Percentiles rank a stretch among this genome's conserved stretches.
phyloP scores from a whole-genome alignment of 2,888 invertebrate genomes.

The Orchestes rusci region DNA sequence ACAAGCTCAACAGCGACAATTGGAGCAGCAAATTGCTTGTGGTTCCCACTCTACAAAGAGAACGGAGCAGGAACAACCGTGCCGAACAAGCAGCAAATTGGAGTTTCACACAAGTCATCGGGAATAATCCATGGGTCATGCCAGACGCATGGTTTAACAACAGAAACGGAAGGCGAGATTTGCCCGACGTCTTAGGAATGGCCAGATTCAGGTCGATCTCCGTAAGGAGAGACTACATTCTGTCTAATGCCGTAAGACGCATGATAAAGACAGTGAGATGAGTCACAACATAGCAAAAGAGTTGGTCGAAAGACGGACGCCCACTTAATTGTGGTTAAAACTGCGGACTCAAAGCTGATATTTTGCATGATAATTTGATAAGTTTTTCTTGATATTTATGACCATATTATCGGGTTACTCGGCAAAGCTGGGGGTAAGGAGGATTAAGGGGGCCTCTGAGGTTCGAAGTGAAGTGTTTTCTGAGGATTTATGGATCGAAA shows the following conservation, averaged over 20 bases:
- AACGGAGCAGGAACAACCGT: conserved; percentile 22
- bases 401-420: too few relatives aligned
- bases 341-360: conserved; percentile 1
- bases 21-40: conserved; percentile 28
- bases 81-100: conserved; percentile 25
- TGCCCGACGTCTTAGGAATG: conserved; percentile 21
- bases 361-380: too few relatives aligned
- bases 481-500: too few relatives aligned
- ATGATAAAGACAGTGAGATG: conserved; percentile 7
- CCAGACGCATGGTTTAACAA: conserved; percentile 23
- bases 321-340: neutral
- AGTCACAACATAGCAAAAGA: neutral
- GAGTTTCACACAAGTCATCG: conserved; percentile 17
- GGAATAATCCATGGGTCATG: conserved; percentile 16
- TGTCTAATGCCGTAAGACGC: neutral
- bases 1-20: conserved; percentile 27
- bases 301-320: neutral
- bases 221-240: conserved; percentile 1
- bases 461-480: too few relatives aligned
- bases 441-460: too few relatives aligned
- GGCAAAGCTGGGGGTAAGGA: too few relatives aligned
- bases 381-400: too few relatives aligned
- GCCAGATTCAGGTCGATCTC: conserved; percentile 5
- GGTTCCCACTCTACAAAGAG: conserved; percentile 29
- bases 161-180: conserved; percentile 20